Evolutionary conservation across 2,113 vertebrate genomes (phyloP), one percentile per base, ranked within the genome.

Genomic region (Columbina picui): DNA sequence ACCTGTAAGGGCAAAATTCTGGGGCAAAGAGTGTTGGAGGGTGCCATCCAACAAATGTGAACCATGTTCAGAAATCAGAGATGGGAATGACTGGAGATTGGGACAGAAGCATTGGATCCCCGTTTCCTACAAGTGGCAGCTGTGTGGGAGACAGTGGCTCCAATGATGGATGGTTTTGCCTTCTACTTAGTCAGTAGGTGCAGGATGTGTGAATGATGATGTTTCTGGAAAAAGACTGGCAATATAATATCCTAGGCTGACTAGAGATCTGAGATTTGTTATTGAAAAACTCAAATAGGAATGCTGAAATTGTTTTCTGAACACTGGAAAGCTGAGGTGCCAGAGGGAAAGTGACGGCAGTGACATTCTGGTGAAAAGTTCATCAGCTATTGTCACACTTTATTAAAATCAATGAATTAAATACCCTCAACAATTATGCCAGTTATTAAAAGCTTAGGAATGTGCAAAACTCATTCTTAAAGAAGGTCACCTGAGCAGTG

Each of bases 281-380:
- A 84, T 61, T 74, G 68, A 86, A 90, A 90, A 88, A 50, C 50
- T 92, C 57, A 83, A 50, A 85, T 86, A 38, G 47, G 55, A 79
- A 84, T 61, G 59, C 68, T 80, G 79, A 70, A 86, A 60, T 43
- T 78, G 32, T 90, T 86, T 75, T 90, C 56, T 88, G 85, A 84
- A 41, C 11, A 12, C 27, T 2, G 4, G 47, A 73, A 93, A 81
- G 56, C 76, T 77, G 68, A 69, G 52, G 11, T 78, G 69, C 93
- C 45, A 53, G 83, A 81, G 83, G 90, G 90, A 89, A 94, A 93
- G 76, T 68, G 78, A 93, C 47, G 74, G 34, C 77, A 90, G 43
- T 78, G 88, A 77, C 73, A 52, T 91, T 91, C 79, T 76, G 30
- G 23, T 81, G 64, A 73, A 86, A 61, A 38, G 32, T 84, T 95